Conservation (phyloP, 2,888 invertebrate genomes). For the Lepidochrysops patricia region DNA sequence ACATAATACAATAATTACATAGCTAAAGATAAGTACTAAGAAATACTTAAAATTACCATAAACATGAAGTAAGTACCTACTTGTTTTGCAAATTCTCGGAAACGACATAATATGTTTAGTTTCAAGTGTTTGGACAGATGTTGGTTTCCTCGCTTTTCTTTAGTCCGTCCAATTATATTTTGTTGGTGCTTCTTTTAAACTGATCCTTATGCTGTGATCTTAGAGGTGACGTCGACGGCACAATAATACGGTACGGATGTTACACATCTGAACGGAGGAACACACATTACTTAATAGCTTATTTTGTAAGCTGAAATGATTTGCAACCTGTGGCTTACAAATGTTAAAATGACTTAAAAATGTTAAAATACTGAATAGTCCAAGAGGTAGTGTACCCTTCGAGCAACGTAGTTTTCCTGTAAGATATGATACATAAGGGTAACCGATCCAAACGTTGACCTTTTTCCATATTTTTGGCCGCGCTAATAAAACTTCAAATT, state of each 20-base stretch:
- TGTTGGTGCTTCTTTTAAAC: background rate
- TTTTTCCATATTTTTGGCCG: no score
- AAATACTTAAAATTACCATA: background rate
- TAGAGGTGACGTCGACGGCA: no score
- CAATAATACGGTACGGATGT: background rate
- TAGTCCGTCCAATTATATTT: background rate
- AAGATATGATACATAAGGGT: no score
- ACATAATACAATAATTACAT: no score
- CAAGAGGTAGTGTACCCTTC: no score
- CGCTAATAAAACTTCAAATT: no score
- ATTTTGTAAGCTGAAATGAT: background rate
- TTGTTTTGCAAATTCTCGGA: slow-evolving; percentile 1
- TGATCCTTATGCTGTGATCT: background rate
- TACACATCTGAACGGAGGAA: background rate
- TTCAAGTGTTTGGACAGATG: background rate
- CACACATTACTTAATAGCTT: background rate
- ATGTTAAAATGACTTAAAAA: no score
- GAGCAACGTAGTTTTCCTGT: no score
- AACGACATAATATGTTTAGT: background rate
- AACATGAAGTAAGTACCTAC: background rate
- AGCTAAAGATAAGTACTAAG: background rate
- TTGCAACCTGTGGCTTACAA: background rate
- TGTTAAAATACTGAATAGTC: background rate
- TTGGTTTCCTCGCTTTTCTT: no score
- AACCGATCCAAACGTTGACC: no score